Percentiles rank a stretch among this genome's conserved stretches.
phyloP scores from a whole-genome alignment of 1,140 invertebrate genomes.

The Heliothis virescens region DNA sequence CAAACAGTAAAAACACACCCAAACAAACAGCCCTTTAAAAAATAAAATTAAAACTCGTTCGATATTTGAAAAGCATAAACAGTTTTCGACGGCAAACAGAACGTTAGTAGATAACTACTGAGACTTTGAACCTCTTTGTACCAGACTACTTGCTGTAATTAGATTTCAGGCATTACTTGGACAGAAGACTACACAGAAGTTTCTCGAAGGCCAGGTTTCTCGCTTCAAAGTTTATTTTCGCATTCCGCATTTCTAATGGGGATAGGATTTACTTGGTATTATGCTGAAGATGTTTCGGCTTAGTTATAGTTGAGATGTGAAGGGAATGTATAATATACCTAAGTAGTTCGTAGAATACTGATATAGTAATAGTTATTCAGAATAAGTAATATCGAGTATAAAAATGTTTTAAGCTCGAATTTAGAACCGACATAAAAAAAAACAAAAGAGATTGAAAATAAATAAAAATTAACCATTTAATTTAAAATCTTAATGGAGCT shows the following conservation, averaged over 20 bases:
- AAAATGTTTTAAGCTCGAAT: too few relatives aligned
- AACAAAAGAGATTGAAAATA: too few relatives aligned
- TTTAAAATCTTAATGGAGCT: too few relatives aligned
- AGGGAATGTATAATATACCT: not conserved
- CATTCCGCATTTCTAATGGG: conserved; percentile 19
- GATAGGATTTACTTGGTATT: conserved; percentile 1
- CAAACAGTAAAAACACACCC: too few relatives aligned
- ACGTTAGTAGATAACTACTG: conserved; percentile 8
- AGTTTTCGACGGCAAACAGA: not conserved
- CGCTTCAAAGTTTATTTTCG: conserved; percentile 24
- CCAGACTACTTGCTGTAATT: conserved; percentile 19
- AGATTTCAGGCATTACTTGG: conserved; percentile 31
- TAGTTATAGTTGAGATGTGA: not conserved
- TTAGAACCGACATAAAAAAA: too few relatives aligned
- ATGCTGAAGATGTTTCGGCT: not conserved
- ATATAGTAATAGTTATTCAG: too few relatives aligned
- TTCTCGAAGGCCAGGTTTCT: conserved; percentile 21
- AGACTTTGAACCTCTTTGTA: conserved; percentile 23
- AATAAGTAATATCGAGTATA: too few relatives aligned
- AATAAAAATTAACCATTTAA: too few relatives aligned
- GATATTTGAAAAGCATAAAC: not conserved
- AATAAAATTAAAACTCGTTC: not conserved
- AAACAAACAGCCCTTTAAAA: not conserved
- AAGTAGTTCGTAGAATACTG: not conserved
- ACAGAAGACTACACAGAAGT: conserved; percentile 20